phyloP scores from a whole-genome alignment of 2,113 vertebrate genomes.

The Lasiurus borealis region DNA sequence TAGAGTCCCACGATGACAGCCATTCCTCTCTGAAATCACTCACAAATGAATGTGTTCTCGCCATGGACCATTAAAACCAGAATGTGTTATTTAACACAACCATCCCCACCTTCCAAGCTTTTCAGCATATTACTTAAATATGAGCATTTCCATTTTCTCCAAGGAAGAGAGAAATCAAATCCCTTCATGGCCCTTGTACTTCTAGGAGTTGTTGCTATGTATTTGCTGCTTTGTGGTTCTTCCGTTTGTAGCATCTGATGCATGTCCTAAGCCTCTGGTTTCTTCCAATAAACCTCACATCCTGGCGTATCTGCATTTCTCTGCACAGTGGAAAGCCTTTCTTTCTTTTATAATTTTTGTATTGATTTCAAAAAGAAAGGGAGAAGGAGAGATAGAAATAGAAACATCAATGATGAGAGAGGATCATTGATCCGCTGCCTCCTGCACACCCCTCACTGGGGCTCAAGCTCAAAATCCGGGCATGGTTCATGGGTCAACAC shows the following conservation, averaged over 20 bases:
- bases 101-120: background rate
- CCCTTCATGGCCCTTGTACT: background rate
- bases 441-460: too few relatives aligned
- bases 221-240: background rate
- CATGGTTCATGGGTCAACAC: too few relatives aligned
- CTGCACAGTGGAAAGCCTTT: background rate
- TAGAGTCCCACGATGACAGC: background rate
- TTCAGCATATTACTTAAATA: constrained; percentile 23
- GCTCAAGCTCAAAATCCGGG: too few relatives aligned
- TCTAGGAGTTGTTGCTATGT: background rate
- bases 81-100: background rate
- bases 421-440: too few relatives aligned
- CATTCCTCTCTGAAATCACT: constrained; percentile 55
- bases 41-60: constrained; percentile 19
- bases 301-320: background rate
- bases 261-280: background rate
- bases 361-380: too few relatives aligned
- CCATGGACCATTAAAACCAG: constrained; percentile 20
- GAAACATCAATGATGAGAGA: too few relatives aligned
- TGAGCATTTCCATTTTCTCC: background rate
- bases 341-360: background rate
- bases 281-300: background rate
- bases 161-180: background rate
- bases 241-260: background rate
- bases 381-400: too few relatives aligned